Evolutionary conservation across 2,888 invertebrate species (phyloP).

Genomic region (Drosophila picticornis): DNA sequence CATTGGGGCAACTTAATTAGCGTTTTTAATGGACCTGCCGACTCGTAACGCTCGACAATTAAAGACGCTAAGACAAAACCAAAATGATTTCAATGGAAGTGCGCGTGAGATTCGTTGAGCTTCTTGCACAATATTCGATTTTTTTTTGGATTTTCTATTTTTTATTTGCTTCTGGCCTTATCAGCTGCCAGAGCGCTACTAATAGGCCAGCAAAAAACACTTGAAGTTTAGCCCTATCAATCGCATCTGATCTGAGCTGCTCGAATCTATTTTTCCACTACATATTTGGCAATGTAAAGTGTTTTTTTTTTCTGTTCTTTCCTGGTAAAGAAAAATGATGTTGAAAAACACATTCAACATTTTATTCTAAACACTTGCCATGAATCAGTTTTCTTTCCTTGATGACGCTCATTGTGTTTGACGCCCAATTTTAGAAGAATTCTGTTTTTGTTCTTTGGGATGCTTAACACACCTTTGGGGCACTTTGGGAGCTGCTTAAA

Average conservation of each 20-base stretch:
- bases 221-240: constrained; percentile 49
- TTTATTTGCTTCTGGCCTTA: constrained; percentile 31
- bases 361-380: constrained; percentile 50
- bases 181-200: constrained; percentile 76
- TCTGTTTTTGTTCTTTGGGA: constrained; percentile 16
- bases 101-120: constrained; percentile 49
- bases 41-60: constrained; percentile 76
- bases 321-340: neutral
- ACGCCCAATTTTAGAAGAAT: neutral
- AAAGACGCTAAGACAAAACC: constrained; percentile 53
- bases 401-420: constrained; percentile 20
- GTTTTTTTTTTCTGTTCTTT: constrained; percentile 36
- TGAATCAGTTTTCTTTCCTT: constrained; percentile 46
- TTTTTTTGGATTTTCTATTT: neutral
- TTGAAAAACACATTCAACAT: constrained; percentile 25
- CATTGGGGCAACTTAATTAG: constrained; percentile 80
- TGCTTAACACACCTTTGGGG: constrained; percentile 59
- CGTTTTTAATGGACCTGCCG: constrained; percentile 81
- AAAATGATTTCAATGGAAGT: constrained; percentile 52
- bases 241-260: constrained; percentile 34
- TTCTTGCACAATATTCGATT: constrained; percentile 37
- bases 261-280: neutral
- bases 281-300: constrained; percentile 59
- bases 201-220: constrained; percentile 59
- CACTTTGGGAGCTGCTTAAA: constrained; percentile 52